Conservation (phyloP, 2,888 invertebrate species). For the Mesopsocus fuscifrons region DNA sequence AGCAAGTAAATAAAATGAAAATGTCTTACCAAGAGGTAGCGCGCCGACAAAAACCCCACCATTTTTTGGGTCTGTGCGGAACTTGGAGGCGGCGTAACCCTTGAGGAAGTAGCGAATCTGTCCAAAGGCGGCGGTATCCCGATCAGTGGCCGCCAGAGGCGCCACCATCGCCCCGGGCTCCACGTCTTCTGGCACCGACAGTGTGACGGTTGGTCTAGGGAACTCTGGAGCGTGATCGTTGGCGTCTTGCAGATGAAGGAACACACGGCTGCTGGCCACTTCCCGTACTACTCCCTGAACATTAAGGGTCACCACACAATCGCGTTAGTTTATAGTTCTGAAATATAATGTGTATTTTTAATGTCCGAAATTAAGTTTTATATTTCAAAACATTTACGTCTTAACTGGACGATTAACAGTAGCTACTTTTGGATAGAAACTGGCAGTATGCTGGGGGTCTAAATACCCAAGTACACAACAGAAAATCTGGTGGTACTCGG, state of each 20-base stretch:
- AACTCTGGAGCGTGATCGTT: slow-evolving; percentile 66
- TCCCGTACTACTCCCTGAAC: slow-evolving; percentile 22
- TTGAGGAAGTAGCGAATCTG: slow-evolving; percentile 50
- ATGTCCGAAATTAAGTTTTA: no score
- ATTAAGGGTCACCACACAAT: no score
- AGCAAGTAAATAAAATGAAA: no score
- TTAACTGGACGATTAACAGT: no score
- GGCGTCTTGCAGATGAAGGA: slow-evolving; percentile 47
- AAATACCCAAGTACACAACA: no score
- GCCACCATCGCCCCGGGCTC: slow-evolving; percentile 40
- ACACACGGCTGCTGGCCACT: slow-evolving; percentile 34
- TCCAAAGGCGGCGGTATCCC: slow-evolving; percentile 52
- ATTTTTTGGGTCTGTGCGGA: slow-evolving; percentile 40
- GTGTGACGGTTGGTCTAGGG: slow-evolving; percentile 34
- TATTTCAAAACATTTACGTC: background rate
- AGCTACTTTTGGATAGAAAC: no score
- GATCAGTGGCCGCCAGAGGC: slow-evolving; percentile 45
- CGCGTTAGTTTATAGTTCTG: no score
- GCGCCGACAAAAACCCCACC: slow-evolving; percentile 49
- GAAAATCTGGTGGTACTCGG: no score
- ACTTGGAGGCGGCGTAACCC: slow-evolving; percentile 62
- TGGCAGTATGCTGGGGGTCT: no score
- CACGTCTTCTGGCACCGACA: slow-evolving; percentile 45
- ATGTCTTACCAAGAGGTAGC: no score
- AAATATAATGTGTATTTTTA: no score